These are phyloP conservation scores for Rynchops niger DNA, from an alignment of 2,113 vertebrate genomes.

Conservation along the genomic window DNA sequence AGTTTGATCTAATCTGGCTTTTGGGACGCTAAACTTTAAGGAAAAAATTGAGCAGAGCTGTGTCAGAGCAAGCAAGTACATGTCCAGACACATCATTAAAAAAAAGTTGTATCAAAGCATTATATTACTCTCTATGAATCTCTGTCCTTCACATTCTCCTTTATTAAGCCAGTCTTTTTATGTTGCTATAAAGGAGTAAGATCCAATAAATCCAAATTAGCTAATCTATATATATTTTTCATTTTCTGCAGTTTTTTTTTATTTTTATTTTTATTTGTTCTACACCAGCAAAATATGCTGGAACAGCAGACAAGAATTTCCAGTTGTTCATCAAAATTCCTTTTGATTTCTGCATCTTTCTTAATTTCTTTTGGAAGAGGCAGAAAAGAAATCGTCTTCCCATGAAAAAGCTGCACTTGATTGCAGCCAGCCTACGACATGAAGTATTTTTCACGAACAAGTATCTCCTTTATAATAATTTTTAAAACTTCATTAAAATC, in stretches of 20 bases:
- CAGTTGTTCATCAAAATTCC: conserved; percentile 4
- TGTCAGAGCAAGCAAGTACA: neutral
- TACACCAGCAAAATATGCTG: neutral
- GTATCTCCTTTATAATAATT: neutral
- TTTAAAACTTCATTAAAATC: neutral
- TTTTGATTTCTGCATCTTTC: neutral
- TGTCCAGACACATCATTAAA: neutral
- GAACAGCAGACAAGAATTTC: neutral
- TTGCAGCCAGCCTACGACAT: neutral
- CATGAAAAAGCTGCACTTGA: neutral
- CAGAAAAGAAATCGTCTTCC: neutral
- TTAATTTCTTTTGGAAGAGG: neutral
- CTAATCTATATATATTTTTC: neutral
- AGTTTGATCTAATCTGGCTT: neutral
- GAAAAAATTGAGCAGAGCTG: neutral
- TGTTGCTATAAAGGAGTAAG: neutral
- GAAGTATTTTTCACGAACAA: neutral
- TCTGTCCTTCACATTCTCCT: neutral
- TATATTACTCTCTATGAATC: neutral
- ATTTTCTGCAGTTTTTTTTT: neutral
- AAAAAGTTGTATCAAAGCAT: neutral
- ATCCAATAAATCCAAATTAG: neutral
- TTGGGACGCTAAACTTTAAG: neutral
- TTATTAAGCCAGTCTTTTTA: neutral
- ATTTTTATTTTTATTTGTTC: neutral